Conservation (phyloP, 2,113 vertebrate genomes). For the Tenrec ecaudatus region DNA sequence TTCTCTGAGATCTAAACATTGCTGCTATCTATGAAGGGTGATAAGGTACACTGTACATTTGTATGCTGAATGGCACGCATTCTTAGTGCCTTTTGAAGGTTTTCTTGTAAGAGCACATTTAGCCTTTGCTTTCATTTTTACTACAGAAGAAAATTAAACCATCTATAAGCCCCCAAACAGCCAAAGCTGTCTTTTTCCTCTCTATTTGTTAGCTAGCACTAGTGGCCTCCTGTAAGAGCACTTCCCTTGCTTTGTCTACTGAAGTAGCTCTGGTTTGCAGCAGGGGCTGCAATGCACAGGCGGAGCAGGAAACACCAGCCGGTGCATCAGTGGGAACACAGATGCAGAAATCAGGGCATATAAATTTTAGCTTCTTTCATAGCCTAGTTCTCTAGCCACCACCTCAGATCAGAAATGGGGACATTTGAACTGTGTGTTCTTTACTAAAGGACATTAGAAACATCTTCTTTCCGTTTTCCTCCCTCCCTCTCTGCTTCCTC, state of each 20-base stretch:
- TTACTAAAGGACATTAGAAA: background rate
- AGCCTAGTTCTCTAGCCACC: background rate
- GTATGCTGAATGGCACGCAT: background rate
- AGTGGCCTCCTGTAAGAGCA: constrained; percentile 1
- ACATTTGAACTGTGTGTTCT: background rate
- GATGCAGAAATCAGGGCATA: background rate
- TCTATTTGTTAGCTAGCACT: background rate
- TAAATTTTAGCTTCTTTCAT: background rate
- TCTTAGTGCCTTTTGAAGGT: constrained; percentile 22
- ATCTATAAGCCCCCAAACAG: constrained; percentile 1
- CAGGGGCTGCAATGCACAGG: background rate
- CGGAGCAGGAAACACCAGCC: background rate
- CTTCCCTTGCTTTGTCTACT: background rate
- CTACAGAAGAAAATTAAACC: constrained; percentile 45
- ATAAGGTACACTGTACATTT: background rate
- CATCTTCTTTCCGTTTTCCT: background rate
- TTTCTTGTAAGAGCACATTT: constrained; percentile 20
- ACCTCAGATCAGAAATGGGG: background rate
- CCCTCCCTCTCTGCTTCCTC: background rate
- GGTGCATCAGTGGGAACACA: background rate
- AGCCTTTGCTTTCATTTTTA: constrained; percentile 61
- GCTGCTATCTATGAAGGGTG: background rate
- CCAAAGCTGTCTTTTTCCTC: background rate
- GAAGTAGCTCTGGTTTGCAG: background rate
- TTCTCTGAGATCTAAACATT: constrained; percentile 7